Percentiles rank a stretch among this genome's conserved stretches.
These are phyloP conservation scores for Numenius phaeopus DNA, from an alignment of 2,797 vertebrate genomes.

Conservation along the genomic window DNA sequence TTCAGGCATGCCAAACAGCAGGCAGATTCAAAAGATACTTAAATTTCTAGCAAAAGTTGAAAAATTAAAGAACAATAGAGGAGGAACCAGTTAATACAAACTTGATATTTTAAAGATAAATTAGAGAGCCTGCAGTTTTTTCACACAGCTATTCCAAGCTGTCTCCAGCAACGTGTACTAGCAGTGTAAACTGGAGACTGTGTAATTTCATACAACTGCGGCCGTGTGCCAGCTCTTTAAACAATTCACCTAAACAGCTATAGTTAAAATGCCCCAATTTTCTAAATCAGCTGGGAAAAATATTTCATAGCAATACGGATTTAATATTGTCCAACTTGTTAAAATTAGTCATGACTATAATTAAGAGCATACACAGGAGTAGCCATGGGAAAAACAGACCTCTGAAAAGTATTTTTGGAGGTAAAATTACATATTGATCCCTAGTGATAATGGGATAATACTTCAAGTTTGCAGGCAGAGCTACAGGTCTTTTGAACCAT, in stretches of 20 bases:
- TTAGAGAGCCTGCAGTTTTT: not conserved
- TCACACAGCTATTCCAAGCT: not conserved
- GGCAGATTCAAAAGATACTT: not conserved
- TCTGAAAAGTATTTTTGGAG: conserved; percentile 39
- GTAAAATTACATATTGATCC: conserved; percentile 62
- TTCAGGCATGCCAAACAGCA: not conserved
- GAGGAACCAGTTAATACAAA: not conserved
- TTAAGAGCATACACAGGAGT: conserved; percentile 29
- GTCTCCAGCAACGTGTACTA: not conserved
- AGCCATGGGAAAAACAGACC: conserved; percentile 25
- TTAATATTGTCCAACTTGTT: conserved; percentile 27
- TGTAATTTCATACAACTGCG: not conserved
- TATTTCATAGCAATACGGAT: not conserved
- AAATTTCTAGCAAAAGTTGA: not conserved
- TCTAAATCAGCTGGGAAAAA: conserved; percentile 15
- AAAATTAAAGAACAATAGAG: not conserved
- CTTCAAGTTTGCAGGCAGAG: conserved; percentile 23
- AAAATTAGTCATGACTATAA: conserved; percentile 53
- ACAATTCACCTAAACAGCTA: not conserved
- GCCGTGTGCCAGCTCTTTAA: not conserved
- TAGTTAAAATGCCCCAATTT: not conserved
- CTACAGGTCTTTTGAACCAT: conserved; percentile 12
- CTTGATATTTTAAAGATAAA: not conserved
- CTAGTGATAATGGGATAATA: conserved; percentile 52
- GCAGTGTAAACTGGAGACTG: not conserved